Evolutionary conservation across 2,888 invertebrate genomes (phyloP), one percentile per base, ranked within the genome.

Genomic region (Cyaniris semiargus): DNA sequence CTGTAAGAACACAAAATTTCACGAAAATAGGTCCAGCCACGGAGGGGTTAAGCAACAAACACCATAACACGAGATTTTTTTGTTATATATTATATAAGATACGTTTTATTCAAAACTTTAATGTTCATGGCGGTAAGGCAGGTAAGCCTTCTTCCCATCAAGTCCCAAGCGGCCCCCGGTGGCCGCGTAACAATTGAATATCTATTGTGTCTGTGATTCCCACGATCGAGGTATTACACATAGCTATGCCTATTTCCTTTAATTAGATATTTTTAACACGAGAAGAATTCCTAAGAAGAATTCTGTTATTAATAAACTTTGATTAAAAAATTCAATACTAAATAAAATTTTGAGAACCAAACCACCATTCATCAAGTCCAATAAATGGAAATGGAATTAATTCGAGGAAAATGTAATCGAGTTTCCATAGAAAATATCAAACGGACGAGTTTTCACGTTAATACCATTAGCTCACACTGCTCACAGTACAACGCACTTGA

Each of bases 361-460:
- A 60, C 13, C 23, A 13, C 23, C 23, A 60, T 60, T 60, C 60
- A 60, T 21, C 58, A 58, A 58, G n/a, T 8, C 21, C 58, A 58
- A n/a, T 21, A 58, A 56, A 10, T 58, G 58, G 58, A 60, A 23
- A 60, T 23, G 21, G 3, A 23, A 60, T 23, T 60, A 23, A 60
- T 60, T 60, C 23, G 60, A 60, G 21, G 60, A 23, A 60, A 60
- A 60, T 23, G 23, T 60, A 60, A 60, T 60, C 60, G 60, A 60
- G 23, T 21, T 60, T 60, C 58, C 60, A 60, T 60, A 23, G 60
- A 60, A 60, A 60, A 23, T 60, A 60, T 53, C 53, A 53, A 53
- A 53, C 53, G 53, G 48, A 48, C 15, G 48, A 4, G 53, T 53
- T 53, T 48, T 53, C 15, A 53, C 53, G 53, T 53, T 4, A 53